phyloP scores from a whole-genome alignment of 2,797 vertebrate species.

The Petrocephalus schoutedeni region DNA sequence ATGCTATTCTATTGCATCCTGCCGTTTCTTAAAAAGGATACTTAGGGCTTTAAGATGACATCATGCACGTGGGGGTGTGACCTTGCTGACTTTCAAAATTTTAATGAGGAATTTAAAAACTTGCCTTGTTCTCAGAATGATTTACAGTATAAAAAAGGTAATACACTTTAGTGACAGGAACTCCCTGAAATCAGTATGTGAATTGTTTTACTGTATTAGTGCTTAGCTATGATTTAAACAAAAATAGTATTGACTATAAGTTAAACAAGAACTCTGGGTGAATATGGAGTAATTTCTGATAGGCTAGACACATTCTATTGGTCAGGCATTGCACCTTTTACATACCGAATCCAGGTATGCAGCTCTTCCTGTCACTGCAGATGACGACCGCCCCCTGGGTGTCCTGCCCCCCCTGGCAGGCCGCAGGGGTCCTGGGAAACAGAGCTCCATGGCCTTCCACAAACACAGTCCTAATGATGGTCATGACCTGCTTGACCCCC shows the following conservation, averaged over 20 bases:
- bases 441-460: conserved; percentile 47
- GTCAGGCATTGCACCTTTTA: not conserved
- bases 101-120: not conserved
- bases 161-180: not conserved
- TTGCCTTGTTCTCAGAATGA: not conserved
- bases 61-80: not conserved
- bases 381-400: conserved; percentile 30
- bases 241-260: not conserved
- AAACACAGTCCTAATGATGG: conserved; percentile 34
- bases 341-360: not conserved
- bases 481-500: conserved; percentile 28
- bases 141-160: not conserved
- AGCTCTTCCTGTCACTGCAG: conserved; percentile 33
- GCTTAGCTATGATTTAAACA: not conserved
- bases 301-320: not conserved
- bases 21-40: not conserved
- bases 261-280: not conserved
- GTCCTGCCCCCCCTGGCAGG: conserved; percentile 39
- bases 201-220: not conserved
- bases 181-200: not conserved
- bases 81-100: not conserved
- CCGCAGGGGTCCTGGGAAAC: conserved; percentile 46
- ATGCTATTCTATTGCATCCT: not conserved
- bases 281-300: not conserved
- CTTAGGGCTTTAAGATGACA: not conserved